phyloP scores from a whole-genome alignment of 2,888 invertebrate species.

The Bombylius major region DNA sequence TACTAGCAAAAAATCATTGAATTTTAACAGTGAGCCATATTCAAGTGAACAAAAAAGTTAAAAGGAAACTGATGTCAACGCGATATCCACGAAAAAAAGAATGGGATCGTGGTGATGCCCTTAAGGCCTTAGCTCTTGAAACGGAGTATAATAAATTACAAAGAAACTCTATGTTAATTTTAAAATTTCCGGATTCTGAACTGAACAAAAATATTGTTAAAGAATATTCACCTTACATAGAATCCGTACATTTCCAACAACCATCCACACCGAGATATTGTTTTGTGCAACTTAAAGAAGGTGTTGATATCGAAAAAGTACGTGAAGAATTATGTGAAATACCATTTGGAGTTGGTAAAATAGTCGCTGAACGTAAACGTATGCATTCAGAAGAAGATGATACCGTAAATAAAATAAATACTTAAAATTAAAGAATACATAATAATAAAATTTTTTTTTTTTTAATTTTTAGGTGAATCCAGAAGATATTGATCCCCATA shows the following conservation, averaged over 20 bases:
- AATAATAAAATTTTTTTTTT: background rate
- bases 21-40: conserved; percentile 9
- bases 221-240: conserved; percentile 45
- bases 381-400: background rate
- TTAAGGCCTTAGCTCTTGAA: conserved; percentile 45
- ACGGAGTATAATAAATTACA: conserved; percentile 41
- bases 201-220: conserved; percentile 48
- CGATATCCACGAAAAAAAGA: conserved; percentile 26
- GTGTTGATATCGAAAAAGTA: conserved; percentile 43
- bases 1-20: background rate
- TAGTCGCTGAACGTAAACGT: conserved; percentile 39
- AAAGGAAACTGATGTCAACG: conserved; percentile 41
- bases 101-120: conserved; percentile 48
- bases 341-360: conserved; percentile 45
- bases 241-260: conserved; percentile 53
- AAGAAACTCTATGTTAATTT: conserved; percentile 44
- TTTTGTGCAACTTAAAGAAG: conserved; percentile 46
- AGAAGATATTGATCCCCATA: too few relatives aligned
- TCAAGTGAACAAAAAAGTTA: conserved; percentile 36
- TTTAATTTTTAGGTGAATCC: too few relatives aligned
- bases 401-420: background rate
- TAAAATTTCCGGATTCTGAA: conserved; percentile 55
- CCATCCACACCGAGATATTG: conserved; percentile 51
- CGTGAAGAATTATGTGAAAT: conserved; percentile 45
- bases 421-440: background rate